Base-by-base conservation (phyloP, 2,797 vertebrate genomes). In the Chelon labrosus region DNA sequence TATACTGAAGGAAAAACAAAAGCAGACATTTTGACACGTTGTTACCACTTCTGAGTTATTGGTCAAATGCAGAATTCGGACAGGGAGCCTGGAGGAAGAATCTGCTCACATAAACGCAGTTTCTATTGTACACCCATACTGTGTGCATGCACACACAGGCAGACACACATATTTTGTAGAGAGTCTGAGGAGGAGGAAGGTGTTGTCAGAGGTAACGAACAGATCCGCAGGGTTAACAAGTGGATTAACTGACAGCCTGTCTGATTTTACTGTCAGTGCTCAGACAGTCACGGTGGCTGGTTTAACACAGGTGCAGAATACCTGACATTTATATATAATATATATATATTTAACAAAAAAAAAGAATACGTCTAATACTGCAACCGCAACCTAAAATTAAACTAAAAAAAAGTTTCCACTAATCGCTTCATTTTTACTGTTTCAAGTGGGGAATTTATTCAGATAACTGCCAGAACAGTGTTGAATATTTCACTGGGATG, bases 201-300 rank as follows among this genome's bases (percentile, higher is more conserved):
- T 60, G 73, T 78, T 83, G 82, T 83, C 70, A 69, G 75, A 84
- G 77, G 70, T 79, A 83, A 88, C 54, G 58, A 76, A 72, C 27
- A 73, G 63, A 75, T 82, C 46, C 73, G 50, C 77, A 60, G 69
- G 70, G 64, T 86, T 88, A 85, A 84, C 70, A 73, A 72, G 63
- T 60, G 72, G 84, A 89, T 84, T 79, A 87, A 72, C 67, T 89
- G 91, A 86, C 85, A 88, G 81, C 25, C 41, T 70, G 65, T 89
- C 77, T 78, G 66, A 75, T 85, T 82, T 79, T 51, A 68, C 68
- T 75, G 79, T 80, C 73, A 83, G 77, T 37, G 37, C 74, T 85
- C 65, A 66, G 80, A 80, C 68, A 70, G 65, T 73, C 73, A 74
- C 49, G 22, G 20, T 38, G 41, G 38, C 63, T 47, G 39, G 16